Base-by-base conservation (phyloP, 2,113 vertebrate genomes). In the Oreotrochilus melanogaster region DNA sequence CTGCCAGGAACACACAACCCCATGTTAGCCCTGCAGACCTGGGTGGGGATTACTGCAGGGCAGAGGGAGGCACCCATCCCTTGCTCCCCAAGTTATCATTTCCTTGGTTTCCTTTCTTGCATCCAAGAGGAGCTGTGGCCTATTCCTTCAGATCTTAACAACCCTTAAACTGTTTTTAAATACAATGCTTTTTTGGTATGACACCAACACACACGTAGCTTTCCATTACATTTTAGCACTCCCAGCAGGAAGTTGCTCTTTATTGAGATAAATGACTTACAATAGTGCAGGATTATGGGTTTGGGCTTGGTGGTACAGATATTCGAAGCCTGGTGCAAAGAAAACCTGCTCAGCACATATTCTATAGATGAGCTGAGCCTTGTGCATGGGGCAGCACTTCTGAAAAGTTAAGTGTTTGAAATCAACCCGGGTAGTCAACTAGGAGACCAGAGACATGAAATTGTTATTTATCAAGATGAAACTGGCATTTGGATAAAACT, bases 391-490 rank as follows among this genome's bases (percentile, higher is more conserved):
- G 71, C 93, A 86, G 92, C 54, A 27, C 60, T 88, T 53, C 23
- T 4, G 90, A 57, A 47, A 62, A 79, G 84, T 71, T 37, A 86
- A 95, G 84, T 21, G 47, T 54, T 91, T 73, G 92, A 90, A 94
- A 78, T 64, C 78, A 87, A 96, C 66, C 65, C 3, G 0, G 39
- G 80, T 4, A 87, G 76, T 71, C 90, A 54, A 79, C 94, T 58
- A 33, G 82, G 39, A 86, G 93, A 94, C 73, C 62, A 92, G 88
- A 93, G 85, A 79, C 64, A 5, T 33, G 88, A 57, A 90, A 80
- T 58, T 83, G 92, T 74, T 88, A 83, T 95, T 96, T 93, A 92
- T 94, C 92, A 92, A 92, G 90, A 95, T 90, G 86, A 94, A 93
- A 73, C 64, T 9, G 8, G 82, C 88, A 71, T 95, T 97, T 95